Conservation (phyloP, 2,797 vertebrate species). For the Sebastes ruberrimus region DNA sequence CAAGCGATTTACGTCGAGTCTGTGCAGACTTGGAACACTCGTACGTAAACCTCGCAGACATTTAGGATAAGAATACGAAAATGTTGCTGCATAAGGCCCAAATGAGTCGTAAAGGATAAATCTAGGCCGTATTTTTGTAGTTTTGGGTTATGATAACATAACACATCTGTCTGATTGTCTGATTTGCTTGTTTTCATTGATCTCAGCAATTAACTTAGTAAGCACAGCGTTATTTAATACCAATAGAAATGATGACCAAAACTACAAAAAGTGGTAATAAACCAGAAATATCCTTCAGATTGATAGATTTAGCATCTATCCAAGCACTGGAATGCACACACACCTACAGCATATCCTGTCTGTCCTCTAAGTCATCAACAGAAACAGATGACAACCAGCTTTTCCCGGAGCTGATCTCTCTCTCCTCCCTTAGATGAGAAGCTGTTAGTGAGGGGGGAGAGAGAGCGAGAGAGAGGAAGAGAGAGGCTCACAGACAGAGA, state of each 20-base stretch:
- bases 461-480: conserved; percentile 14
- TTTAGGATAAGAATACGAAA: not conserved
- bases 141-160: not conserved
- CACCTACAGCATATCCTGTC: conserved; percentile 40
- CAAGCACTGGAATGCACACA: conserved; percentile 19
- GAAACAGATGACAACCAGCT: conserved; percentile 64
- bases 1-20: not conserved
- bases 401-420: conserved; percentile 57
- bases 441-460: conserved; percentile 28
- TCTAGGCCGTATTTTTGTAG: not conserved
- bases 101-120: not conserved
- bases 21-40: not conserved
- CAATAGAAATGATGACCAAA: not conserved
- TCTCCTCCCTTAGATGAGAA: conserved; percentile 51
- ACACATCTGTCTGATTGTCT: not conserved
- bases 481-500: conserved; percentile 61
- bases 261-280: not conserved
- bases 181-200: not conserved
- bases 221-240: not conserved
- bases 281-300: conserved; percentile 5
- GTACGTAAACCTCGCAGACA: not conserved
- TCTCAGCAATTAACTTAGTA: not conserved
- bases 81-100: not conserved
- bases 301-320: conserved; percentile 28
- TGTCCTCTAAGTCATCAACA: conserved; percentile 61